Conservation (phyloP, 23 tunicate genomes). For the Styela clava region DNA sequence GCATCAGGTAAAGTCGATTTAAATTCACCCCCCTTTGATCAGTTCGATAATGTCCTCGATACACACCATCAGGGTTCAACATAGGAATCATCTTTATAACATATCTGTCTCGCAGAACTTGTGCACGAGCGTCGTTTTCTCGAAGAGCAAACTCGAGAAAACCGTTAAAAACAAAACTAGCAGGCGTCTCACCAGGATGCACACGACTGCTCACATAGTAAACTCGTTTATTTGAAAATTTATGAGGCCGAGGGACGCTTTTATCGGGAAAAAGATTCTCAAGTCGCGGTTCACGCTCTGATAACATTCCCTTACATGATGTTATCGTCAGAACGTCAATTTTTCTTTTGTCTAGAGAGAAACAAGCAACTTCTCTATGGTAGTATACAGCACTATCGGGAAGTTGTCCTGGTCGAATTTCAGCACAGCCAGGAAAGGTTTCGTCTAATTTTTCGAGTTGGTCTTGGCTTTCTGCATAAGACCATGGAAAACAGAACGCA, state of each 20-base stretch:
- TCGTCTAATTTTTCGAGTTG: conserved; percentile 57
- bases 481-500: conserved; percentile 91
- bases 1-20: conserved; percentile 77
- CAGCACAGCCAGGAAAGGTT: conserved; percentile 36
- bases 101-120: conserved; percentile 61
- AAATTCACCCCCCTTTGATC: conserved; percentile 89
- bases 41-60: conserved; percentile 91
- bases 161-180: conserved; percentile 92
- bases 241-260: conserved; percentile 49
- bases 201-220: conserved; percentile 82
- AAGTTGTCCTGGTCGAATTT: conserved; percentile 46
- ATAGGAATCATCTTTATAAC: conserved; percentile 84
- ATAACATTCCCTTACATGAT: conserved; percentile 58
- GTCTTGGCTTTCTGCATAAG: conserved; percentile 80
- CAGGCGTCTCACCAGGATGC: conserved; percentile 99
- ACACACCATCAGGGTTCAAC: conserved; percentile 96
- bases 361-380: conserved; percentile 80
- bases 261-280: conserved; percentile 66
- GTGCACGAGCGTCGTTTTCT: conserved; percentile 82
- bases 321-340: conserved; percentile 83
- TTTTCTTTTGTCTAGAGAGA: conserved; percentile 61
- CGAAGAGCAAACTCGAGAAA: conserved; percentile 82
- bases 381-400: conserved; percentile 64
- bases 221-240: conserved; percentile 61
- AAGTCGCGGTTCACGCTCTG: conserved; percentile 59